These are phyloP conservation scores for Haemorhous mexicanus DNA, from an alignment of 2,113 vertebrate species.

Conservation along the genomic window DNA sequence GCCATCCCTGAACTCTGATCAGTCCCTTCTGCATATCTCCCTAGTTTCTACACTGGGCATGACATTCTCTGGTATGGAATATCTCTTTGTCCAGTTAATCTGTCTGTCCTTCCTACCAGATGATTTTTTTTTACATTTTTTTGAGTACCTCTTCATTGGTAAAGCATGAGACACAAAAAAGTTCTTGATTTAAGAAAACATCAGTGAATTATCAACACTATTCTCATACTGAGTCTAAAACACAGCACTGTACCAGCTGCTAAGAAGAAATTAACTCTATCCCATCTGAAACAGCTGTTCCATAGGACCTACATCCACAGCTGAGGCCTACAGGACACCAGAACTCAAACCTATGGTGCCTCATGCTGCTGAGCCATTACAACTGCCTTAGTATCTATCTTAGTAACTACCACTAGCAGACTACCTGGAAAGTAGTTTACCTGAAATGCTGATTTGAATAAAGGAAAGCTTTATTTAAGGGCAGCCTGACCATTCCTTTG, in stretches of 20 bases:
- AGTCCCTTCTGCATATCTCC: not conserved
- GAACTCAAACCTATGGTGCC: not conserved
- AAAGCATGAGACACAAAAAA: not conserved
- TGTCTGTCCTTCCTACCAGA: not conserved
- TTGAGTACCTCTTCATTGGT: not conserved
- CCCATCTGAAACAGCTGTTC: not conserved
- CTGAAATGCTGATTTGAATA: not conserved
- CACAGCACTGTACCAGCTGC: not conserved
- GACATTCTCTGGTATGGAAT: not conserved
- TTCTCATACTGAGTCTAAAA: not conserved
- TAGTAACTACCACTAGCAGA: not conserved
- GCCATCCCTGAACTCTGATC: not conserved
- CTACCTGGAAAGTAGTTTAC: not conserved
- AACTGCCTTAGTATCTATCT: not conserved
- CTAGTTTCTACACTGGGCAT: not conserved
- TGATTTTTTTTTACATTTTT: not conserved
- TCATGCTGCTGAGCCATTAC: not conserved
- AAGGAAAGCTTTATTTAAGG: not conserved
- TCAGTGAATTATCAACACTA: not conserved
- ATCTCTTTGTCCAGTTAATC: not conserved
- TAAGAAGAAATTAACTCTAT: not conserved
- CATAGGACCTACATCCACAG: not conserved
- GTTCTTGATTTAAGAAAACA: not conserved
- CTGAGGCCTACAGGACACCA: not conserved
- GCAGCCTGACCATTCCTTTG: not conserved